Base-by-base conservation (phyloP, 37 sponge, comb jelly and placozoan species). In the Halisarca cf. caerulea region DNA sequence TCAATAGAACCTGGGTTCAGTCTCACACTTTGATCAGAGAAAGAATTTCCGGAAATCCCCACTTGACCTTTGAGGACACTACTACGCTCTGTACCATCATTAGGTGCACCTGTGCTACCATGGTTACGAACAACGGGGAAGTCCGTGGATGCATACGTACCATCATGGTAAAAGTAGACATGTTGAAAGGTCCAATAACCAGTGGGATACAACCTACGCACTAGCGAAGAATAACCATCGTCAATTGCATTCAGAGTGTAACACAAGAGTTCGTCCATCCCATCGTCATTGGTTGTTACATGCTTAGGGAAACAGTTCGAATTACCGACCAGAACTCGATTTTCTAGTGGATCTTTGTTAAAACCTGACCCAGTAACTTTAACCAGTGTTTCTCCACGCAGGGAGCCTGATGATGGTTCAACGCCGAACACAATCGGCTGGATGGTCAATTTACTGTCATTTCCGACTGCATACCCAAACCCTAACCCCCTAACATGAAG, bases 181-280 rank as follows among this genome's bases (percentile, higher is more conserved):
- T 72, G 15, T 51, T 95, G 93, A 40, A 93, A 45, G 53, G 72
- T 87, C 92, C 92, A 95, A 70, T 95, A 92, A 23, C 84, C 88
- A 35, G 89, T 51, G 11, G 92, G 73, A 2, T 75, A 3, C 3
- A 25, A 33, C 0, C 75, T 37, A 0, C 25, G 0, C 0, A 91
- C 86, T 34, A 95, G 20, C 0, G 95, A 85, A 2, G 92, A 89
- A 59, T 95, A 95, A 25, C 95, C 95, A 82, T 92, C 92, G 40
- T 89, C 88, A 20, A 42, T 20, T 39, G 88, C 83, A 51, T 74
- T 27, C 11, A 80, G 81, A 25, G 95, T 87, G 3, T 79, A 45
- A 78, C 95, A 95, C 2, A 62, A 74, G 0, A 92, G 20, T 28
- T 64, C 28, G 3, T 88, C 84, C 2, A 72, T 24, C 27, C 38